Conservation (phyloP, 1,140 invertebrate species). For the Cataglyphis hispanica region DNA sequence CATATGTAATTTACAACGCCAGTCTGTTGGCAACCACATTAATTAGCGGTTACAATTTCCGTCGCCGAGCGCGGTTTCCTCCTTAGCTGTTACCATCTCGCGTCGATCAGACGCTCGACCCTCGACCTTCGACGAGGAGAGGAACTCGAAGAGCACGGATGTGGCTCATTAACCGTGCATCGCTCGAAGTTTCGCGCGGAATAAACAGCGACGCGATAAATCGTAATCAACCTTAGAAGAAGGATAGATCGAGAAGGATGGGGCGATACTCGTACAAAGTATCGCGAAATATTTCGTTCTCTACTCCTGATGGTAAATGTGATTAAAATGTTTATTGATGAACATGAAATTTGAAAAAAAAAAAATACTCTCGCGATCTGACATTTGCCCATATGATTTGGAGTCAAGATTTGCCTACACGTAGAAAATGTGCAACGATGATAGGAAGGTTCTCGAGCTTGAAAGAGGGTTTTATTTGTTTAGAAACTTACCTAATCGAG, state of each 20-base stretch:
- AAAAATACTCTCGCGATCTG: background rate
- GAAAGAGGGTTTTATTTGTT: conserved; percentile 13
- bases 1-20: background rate
- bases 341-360: background rate
- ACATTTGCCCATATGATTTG: background rate
- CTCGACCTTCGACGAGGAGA: conserved; percentile 50
- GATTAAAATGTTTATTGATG: background rate
- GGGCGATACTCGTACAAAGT: background rate
- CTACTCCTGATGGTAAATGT: background rate
- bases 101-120: conserved; percentile 52
- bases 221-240: conserved; percentile 47
- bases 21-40: background rate
- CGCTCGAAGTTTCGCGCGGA: conserved; percentile 49
- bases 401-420: background rate
- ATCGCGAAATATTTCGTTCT: background rate
- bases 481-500: conserved; percentile 39
- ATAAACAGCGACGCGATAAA: conserved; percentile 62
- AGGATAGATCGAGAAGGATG: conserved; percentile 34
- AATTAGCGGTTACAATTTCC: conserved; percentile 18
- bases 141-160: conserved; percentile 58
- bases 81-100: conserved; percentile 16
- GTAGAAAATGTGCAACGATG: conserved; percentile 46
- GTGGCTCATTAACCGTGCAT: conserved; percentile 61
- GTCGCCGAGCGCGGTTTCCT: conserved; percentile 1
- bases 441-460: conserved; percentile 29